These are phyloP conservation scores for Athetis lepigone DNA, from an alignment of 2,888 invertebrate genomes.

Conservation along the genomic window DNA sequence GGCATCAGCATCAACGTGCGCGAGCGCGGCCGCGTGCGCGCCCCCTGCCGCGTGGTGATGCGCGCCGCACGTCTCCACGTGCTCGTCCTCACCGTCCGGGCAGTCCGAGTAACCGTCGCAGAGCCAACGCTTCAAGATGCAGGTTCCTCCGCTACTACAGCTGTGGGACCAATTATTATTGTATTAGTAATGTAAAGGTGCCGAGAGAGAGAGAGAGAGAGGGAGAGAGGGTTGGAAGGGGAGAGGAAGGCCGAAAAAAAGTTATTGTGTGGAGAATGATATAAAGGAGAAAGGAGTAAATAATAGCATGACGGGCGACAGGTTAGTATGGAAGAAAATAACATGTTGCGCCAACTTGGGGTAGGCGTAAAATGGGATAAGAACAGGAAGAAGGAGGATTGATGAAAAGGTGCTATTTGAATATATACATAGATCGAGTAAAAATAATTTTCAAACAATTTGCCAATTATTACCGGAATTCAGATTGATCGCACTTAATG, in stretches of 20 bases:
- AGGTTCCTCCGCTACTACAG: constrained; percentile 81
- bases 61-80: constrained; percentile 66
- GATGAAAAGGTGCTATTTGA: neutral
- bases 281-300: too few species aligned
- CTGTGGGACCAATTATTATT: constrained; percentile 63
- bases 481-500: constrained; percentile 75
- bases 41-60: constrained; percentile 48
- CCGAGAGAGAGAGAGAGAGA: too few species aligned
- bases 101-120: constrained; percentile 89
- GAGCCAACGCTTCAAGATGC: constrained; percentile 83
- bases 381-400: too few species aligned
- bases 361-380: too few species aligned
- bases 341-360: too few species aligned
- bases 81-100: constrained; percentile 83
- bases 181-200: too few species aligned
- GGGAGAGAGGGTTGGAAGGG: too few species aligned
- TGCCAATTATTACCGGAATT: constrained; percentile 76
- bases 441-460: too few species aligned
- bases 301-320: too few species aligned
- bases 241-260: too few species aligned
- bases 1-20: constrained; percentile 46
- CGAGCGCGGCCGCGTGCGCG: constrained; percentile 32
- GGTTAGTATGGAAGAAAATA: too few species aligned
- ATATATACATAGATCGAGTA: neutral
- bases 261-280: too few species aligned